Evolutionary conservation across 2,888 invertebrate species (phyloP).

Genomic region (Chrysotoxum bicinctum): DNA sequence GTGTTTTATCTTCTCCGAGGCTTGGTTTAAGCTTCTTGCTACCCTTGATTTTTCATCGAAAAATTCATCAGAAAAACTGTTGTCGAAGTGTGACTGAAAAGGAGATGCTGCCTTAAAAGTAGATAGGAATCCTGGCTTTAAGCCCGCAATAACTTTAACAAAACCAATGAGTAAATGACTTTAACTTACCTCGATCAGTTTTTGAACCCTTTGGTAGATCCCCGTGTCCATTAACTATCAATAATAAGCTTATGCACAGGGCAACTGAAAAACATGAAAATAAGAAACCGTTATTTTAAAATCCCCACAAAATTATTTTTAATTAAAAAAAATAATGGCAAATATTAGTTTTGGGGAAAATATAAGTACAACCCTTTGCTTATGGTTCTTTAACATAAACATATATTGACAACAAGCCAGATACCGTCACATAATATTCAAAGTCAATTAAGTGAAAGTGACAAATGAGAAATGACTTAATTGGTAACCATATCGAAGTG

Average conservation of each 20-base stretch:
- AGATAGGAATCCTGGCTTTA: conserved; percentile 76
- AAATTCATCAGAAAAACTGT: conserved; percentile 74
- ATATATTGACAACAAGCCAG: not conserved
- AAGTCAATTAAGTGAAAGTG: conserved; percentile 61
- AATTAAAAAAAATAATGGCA: too few species aligned
- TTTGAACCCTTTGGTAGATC: not conserved
- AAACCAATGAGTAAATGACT: not conserved
- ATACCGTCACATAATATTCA: conserved; percentile 22
- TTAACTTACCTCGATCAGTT: conserved; percentile 46
- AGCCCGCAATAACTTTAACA: conserved; percentile 16
- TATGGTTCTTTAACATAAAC: conserved; percentile 4
- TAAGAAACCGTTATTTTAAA: conserved; percentile 3
- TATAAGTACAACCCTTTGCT: not conserved
- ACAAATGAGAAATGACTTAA: conserved; percentile 28
- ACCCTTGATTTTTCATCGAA: conserved; percentile 53
- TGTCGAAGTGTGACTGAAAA: conserved; percentile 79
- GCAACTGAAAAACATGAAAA: conserved; percentile 33
- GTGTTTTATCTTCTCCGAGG: conserved; percentile 53
- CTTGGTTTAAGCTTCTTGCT: conserved; percentile 54
- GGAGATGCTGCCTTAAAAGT: conserved; percentile 82
- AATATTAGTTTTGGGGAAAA: too few species aligned
- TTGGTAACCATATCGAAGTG: not conserved
- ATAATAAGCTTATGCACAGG: conserved; percentile 20
- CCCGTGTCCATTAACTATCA: conserved; percentile 24
- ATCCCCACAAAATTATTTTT: not conserved